Evolutionary conservation across 2,888 invertebrate species (phyloP), one percentile per base, ranked within the genome.

Genomic region (Hypolimnas misippus): DNA sequence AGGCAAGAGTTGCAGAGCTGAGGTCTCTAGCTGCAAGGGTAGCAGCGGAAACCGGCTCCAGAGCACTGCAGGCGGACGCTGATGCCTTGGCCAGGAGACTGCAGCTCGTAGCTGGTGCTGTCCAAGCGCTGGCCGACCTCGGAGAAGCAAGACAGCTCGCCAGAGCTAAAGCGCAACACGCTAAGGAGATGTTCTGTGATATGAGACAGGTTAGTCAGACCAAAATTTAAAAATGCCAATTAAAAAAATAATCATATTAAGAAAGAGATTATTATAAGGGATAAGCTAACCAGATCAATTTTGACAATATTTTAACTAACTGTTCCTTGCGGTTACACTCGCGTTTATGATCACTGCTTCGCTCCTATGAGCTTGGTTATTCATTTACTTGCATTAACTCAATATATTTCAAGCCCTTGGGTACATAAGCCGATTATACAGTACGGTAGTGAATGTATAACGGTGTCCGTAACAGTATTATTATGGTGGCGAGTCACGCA

Each of bases 11-110:
- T 65, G 94, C 95, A 21, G 96, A 96, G 77, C 92, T 97, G 21
- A 94, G 95, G 2, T 94, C 95, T 14, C 93, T 97, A 63, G 96
- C 96, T 1, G 94, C 95, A 0, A 94, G 95, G 71, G 96, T 97
- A 59, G 96, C 96, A 0, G 93, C 94, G 21, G 96, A 96, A 77
- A 96, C 97, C 8, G 96, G 96, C 12, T 94, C 95, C 29, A 93
- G 94, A 3, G 93, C 96, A 0, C 89, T 97, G 63, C 95, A 95
- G 67, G 94, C 95, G 25, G 97, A 97, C 82, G 94, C 97, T 10
- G 96, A 96, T 73, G 95, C 96, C 0, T 85, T 97, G 56, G 96
- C 96, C 44, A 93, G 94, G 63, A 93, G 95, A 31, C 92, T 97
- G 67, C 95, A 96, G 79, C 94, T 96, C 76, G 96, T 96, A 31